A percentile compares a stretch with the other conserved stretches of the same genome.
Evolutionary conservation across 2,113 vertebrate species (phyloP).

Genomic region (Brachypteracias leptosomus): DNA sequence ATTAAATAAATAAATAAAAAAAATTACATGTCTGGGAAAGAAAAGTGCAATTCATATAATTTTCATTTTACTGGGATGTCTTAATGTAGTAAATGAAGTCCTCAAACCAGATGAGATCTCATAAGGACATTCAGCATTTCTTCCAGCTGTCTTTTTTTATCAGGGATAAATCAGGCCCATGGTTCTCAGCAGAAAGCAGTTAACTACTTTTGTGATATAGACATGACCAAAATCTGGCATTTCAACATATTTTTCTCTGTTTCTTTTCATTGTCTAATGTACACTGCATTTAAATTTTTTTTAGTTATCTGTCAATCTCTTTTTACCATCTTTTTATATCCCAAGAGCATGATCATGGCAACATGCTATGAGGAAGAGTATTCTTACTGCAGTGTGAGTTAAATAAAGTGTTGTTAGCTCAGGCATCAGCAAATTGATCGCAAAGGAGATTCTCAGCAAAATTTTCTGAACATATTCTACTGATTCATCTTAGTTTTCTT

Average conservation of each 20-base stretch:
- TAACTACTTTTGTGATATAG: neutral
- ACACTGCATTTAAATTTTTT: neutral
- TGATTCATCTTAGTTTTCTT: neutral
- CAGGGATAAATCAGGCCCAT: neutral
- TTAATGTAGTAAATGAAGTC: neutral
- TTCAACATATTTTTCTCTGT: neutral
- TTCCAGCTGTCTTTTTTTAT: neutral
- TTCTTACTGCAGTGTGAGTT: neutral
- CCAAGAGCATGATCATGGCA: neutral
- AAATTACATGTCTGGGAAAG: neutral
- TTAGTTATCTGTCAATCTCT: neutral
- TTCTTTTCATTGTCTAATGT: neutral
- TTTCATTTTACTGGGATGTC: neutral
- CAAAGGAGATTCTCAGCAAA: neutral
- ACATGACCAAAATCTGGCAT: neutral
- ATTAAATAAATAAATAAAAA: neutral
- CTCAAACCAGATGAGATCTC: neutral
- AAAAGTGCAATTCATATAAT: neutral
- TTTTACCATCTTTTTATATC: neutral
- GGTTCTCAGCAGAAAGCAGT: neutral
- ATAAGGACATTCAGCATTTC: neutral
- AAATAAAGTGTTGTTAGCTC: neutral
- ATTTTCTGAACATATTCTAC: neutral
- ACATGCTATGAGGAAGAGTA: neutral
- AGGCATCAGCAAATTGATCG: neutral